phyloP scores from a whole-genome alignment of 2,113 vertebrate genomes.

The Tragulus kanchil region DNA sequence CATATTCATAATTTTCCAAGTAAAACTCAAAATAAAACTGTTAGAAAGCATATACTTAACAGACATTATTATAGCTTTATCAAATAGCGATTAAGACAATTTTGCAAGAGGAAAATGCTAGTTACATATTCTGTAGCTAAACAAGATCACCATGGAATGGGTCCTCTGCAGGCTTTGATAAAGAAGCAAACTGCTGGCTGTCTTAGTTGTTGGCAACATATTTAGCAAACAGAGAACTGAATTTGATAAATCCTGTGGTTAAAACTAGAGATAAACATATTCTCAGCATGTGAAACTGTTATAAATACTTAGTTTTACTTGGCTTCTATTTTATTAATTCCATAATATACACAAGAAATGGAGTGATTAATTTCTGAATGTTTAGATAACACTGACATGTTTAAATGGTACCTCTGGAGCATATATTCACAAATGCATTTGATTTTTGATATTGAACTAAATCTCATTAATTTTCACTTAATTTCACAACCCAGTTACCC shows the following conservation, averaged over 20 bases:
- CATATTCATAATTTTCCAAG: neutral
- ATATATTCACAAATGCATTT: neutral
- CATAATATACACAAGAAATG: neutral
- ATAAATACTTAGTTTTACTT: neutral
- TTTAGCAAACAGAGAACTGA: neutral
- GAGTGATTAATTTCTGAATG: neutral
- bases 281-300: neutral
- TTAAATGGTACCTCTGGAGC: neutral
- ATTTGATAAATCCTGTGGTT: neutral
- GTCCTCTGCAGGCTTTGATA: neutral
- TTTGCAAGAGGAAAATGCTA: neutral
- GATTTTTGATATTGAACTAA: conserved; percentile 28
- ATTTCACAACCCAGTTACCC: neutral
- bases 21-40: neutral
- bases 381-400: neutral
- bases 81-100: conserved; percentile 15
- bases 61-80: neutral
- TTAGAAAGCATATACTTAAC: neutral
- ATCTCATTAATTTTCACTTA: conserved; percentile 48
- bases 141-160: neutral
- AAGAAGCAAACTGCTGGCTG: neutral
- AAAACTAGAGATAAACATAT: neutral
- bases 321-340: neutral
- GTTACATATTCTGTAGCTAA: neutral
- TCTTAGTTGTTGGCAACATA: neutral